These are phyloP conservation scores for Sylvilagus floridanus DNA, from an alignment of 2,797 vertebrate genomes.

Conservation along the genomic window DNA sequence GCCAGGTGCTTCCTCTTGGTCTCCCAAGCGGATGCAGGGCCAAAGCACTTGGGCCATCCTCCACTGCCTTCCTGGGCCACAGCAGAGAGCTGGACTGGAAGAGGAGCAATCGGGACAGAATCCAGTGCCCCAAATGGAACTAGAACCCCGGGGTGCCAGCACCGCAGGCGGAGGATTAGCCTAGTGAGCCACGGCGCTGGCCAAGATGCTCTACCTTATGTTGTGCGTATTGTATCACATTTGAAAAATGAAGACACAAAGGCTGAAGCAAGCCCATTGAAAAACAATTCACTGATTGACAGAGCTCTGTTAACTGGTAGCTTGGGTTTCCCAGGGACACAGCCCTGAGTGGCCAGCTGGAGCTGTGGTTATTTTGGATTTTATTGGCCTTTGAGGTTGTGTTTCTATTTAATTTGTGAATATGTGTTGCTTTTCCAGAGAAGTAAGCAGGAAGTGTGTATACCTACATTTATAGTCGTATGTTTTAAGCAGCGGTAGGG, in stretches of 20 bases:
- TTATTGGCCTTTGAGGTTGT: conserved; percentile 11
- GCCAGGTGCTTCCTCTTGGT: too few species aligned
- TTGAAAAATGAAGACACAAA: not conserved
- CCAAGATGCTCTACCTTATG: not conserved
- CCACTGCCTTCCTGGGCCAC: too few species aligned
- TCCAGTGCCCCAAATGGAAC: too few species aligned
- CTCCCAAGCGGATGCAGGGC: too few species aligned
- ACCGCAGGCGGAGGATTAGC: too few species aligned
- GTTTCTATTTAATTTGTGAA: conserved; percentile 16
- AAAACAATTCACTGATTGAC: conserved; percentile 11
- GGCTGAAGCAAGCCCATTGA: not conserved
- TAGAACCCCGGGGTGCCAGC: too few species aligned
- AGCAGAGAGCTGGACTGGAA: too few species aligned
- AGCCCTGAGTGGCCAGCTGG: not conserved
- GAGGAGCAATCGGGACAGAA: too few species aligned
- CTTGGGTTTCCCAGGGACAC: conserved; percentile 23
- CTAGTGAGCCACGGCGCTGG: too few species aligned
- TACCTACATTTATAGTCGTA: not conserved
- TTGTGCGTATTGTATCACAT: not conserved
- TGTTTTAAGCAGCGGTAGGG: not conserved
- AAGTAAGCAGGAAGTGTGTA: not conserved
- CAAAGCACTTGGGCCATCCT: too few species aligned
- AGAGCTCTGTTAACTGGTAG: not conserved
- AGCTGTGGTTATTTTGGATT: not conserved
- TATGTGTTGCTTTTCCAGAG: not conserved